phyloP scores from a whole-genome alignment of 2,888 invertebrate genomes.

The Perizoma flavofasciatum region DNA sequence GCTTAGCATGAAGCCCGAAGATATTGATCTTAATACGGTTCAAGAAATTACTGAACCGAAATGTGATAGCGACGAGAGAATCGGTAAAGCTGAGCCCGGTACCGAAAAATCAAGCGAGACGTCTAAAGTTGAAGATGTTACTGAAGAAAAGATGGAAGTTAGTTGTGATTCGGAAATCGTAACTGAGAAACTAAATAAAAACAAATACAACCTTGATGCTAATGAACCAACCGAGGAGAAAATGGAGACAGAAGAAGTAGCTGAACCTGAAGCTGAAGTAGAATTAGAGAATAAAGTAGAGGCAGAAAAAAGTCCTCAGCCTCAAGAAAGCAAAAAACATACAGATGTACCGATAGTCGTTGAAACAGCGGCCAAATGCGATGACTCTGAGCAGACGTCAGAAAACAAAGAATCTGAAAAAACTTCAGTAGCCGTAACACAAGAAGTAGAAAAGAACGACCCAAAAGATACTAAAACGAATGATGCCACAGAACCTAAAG shows the following conservation, averaged over 20 bases:
- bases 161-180: constrained; percentile 35
- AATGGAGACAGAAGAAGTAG: constrained; percentile 27
- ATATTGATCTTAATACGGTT: constrained; percentile 50
- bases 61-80: constrained; percentile 25
- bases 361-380: constrained; percentile 21
- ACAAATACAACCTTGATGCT: constrained; percentile 12
- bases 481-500: constrained; percentile 55
- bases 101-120: constrained; percentile 32
- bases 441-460: constrained; percentile 35
- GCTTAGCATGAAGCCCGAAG: constrained; percentile 63
- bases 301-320: constrained; percentile 29
- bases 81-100: constrained; percentile 14
- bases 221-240: constrained; percentile 24
- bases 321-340: constrained; percentile 41
- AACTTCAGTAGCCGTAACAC: constrained; percentile 16
- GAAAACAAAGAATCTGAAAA: constrained; percentile 39
- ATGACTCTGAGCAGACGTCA: constrained; percentile 34
- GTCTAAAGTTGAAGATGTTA: constrained; percentile 35
- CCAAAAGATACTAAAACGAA: constrained; percentile 46
- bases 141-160: constrained; percentile 39
- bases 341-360: constrained; percentile 29
- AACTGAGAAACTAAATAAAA: constrained; percentile 15
- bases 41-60: constrained; percentile 48
- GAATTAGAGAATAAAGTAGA: constrained; percentile 26
- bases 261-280: constrained; percentile 20